Percentiles rank a stretch among this genome's conserved stretches.
Evolutionary conservation across 2,797 vertebrate genomes (phyloP).

Genomic region (Lates japonicus): DNA sequence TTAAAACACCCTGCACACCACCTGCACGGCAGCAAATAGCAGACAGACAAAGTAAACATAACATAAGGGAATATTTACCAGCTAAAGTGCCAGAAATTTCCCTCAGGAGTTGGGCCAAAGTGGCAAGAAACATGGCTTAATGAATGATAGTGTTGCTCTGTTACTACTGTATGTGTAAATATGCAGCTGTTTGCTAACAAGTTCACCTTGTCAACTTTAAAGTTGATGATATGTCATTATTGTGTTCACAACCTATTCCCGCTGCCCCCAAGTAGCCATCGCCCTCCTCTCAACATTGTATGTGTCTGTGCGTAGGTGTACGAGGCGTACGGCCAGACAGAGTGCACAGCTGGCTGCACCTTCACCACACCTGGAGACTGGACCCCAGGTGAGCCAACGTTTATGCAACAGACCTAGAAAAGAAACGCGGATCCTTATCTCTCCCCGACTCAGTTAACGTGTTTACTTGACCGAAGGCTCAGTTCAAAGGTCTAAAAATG

Average conservation of each 20-base stretch:
- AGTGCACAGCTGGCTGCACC: constrained; percentile 98
- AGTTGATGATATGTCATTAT: neutral
- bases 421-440: neutral
- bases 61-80: neutral
- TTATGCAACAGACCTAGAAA: constrained; percentile 4
- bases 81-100: neutral
- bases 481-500: constrained; percentile 32
- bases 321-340: constrained; percentile 98
- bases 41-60: neutral
- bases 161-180: neutral
- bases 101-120: neutral
- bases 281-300: neutral
- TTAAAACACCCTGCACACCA: neutral
- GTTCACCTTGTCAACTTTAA: neutral
- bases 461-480: constrained; percentile 3
- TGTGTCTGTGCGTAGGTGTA: constrained; percentile 87
- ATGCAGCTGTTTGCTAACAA: neutral
- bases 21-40: neutral
- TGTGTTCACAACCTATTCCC: too few relatives aligned
- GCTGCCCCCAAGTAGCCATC: neutral
- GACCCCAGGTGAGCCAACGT: constrained; percentile 90
- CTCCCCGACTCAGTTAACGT: neutral
- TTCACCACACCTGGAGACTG: constrained; percentile 98
- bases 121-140: neutral
- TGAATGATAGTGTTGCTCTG: neutral